Base-by-base conservation (phyloP, 2,888 invertebrate genomes). In the Drosophila recens region DNA sequence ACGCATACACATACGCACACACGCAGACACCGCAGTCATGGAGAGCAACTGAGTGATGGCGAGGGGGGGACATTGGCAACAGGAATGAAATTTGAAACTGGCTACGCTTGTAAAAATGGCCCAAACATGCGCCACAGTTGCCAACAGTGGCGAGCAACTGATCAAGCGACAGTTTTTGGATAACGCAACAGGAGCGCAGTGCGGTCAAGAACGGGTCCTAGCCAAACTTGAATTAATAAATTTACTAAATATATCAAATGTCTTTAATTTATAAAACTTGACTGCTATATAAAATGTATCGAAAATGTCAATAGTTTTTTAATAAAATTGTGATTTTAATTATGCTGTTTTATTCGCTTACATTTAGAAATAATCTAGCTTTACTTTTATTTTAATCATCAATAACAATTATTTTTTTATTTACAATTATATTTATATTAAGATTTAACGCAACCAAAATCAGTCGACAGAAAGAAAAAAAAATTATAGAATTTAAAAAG, bases 31-130 rank as follows among this genome's bases (percentile, higher is more conserved):
- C n/a, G 30, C 53, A 13, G 17, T 11, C 33, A 17, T 11, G 23
- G 45, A 57, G 36, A 58, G 46, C 6, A 8, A 2, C 11, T 17
- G 20, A 56, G 54, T 20, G 42, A 23, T 4, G 23, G 2, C 8
- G 4, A 10, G 15, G 34, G 3, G n/a, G 23, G 0, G 27, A 36
- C 10, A 56, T n/a, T 48, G 65, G 73, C 68, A 67, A 71, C 80
- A 70, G 87, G 80, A 86, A 85, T 84, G 84, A 87, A 84, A 84
- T 84, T 87, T 84, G 87, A 84, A 89, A 84, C 84, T 87, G 89
- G 87, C 87, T 82, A 71, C 56, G 79, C 89, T 87, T 89, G 89
- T 84, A 89, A 89, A 89, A 89, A 89, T 84, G 87, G 82, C 75
- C 87, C 69, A 89, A 86, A 89, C 89, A 84, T 89, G 85, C 84